phyloP scores from a whole-genome alignment of 2,113 vertebrate genomes.

The Formicarius rufipectus region DNA sequence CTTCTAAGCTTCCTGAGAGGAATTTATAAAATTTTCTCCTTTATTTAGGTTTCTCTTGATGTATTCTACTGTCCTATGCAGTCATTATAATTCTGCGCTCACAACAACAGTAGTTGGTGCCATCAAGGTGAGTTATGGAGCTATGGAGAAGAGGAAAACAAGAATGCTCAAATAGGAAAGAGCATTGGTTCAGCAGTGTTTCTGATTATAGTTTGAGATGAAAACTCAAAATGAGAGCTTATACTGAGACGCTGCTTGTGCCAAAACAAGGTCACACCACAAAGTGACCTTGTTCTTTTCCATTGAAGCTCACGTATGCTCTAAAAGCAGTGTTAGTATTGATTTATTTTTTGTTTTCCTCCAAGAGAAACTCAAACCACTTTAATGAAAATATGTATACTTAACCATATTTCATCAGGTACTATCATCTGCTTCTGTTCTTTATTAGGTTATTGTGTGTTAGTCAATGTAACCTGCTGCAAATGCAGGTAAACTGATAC shows the following conservation, averaged over 20 bases:
- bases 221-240: not conserved
- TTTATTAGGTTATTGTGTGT: not conserved
- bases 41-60: slow-evolving; percentile 89
- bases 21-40: not conserved
- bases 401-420: not conserved
- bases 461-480: not conserved
- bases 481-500: not conserved
- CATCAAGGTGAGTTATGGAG: slow-evolving; percentile 81
- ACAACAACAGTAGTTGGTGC: slow-evolving; percentile 89
- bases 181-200: not conserved
- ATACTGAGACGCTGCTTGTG: not conserved
- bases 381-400: not conserved
- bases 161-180: not conserved
- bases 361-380: not conserved
- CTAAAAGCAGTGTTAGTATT: not conserved
- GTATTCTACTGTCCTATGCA: slow-evolving; percentile 90
- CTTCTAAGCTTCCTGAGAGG: not conserved
- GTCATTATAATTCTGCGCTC: slow-evolving; percentile 90
- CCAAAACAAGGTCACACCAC: not conserved
- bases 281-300: not conserved
- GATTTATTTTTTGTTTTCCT: not conserved
- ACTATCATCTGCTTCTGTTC: not conserved
- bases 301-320: not conserved
- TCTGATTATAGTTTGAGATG: not conserved
- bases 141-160: not conserved